phyloP scores from a whole-genome alignment of 2,113 vertebrate species.

The Melanerpes aurifrons region DNA sequence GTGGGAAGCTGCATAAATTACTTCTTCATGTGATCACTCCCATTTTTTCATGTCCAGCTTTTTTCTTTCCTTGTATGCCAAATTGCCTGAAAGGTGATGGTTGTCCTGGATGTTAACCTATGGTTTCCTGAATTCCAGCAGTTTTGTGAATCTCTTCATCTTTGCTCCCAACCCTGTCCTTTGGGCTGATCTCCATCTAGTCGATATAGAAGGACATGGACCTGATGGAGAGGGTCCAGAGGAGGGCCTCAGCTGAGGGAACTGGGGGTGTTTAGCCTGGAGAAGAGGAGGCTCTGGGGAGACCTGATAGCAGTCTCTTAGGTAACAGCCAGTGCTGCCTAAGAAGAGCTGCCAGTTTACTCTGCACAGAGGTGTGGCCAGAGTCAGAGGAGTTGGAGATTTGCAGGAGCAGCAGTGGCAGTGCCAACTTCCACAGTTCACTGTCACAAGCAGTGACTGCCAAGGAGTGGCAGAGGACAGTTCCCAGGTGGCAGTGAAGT shows the following conservation, averaged over 20 bases:
- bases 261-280: no score
- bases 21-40: no score
- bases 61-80: background rate
- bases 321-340: background rate
- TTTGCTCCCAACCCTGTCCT: background rate
- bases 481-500: background rate
- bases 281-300: no score
- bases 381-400: background rate
- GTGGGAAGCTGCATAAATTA: no score
- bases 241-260: no score
- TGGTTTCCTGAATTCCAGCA: background rate
- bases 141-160: background rate
- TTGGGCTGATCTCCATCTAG: background rate
- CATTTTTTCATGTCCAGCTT: no score
- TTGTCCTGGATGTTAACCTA: background rate
- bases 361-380: background rate
- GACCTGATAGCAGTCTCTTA: no score
- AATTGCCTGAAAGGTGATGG: background rate
- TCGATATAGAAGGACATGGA: no score
- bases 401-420: accelerated
- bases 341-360: background rate
- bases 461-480: background rate
- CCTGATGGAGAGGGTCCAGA: no score
- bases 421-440: background rate
- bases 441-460: background rate